phyloP scores from a whole-genome alignment of 2,888 invertebrate genomes.

The Ormyrus thymus region DNA sequence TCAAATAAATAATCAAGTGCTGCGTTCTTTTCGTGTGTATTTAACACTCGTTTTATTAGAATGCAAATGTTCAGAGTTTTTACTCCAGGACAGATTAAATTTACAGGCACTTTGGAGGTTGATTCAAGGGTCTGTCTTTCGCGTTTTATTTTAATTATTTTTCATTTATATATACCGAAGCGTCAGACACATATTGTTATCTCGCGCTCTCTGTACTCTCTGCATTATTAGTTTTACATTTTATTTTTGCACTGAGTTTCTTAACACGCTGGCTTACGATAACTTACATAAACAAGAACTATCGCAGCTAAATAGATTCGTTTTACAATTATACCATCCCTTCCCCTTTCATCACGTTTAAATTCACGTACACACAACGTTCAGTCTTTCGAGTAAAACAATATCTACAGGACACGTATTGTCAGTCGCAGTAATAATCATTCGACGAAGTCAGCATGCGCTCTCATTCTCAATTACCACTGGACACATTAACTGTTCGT shows the following conservation, averaged over 20 bases:
- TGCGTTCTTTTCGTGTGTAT: slow-evolving; percentile 14
- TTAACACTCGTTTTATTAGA: slow-evolving; percentile 32
- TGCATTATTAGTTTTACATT: slow-evolving; percentile 8
- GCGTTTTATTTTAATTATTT: slow-evolving; percentile 26
- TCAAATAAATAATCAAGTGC: slow-evolving; percentile 16
- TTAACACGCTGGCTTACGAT: slow-evolving; percentile 53
- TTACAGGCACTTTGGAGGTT: slow-evolving; percentile 67
- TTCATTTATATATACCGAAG: slow-evolving; percentile 32
- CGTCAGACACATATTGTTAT: slow-evolving; percentile 15
- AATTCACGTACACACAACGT: slow-evolving; percentile 62
- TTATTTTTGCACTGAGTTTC: slow-evolving; percentile 23
- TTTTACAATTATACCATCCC: slow-evolving; percentile 51
- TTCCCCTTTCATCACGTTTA: slow-evolving; percentile 38
- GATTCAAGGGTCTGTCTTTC: slow-evolving; percentile 65
- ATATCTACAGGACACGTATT: slow-evolving; percentile 67
- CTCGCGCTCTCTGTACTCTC: slow-evolving; percentile 3
- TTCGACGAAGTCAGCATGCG: slow-evolving; percentile 46
- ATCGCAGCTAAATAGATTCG: slow-evolving; percentile 53
- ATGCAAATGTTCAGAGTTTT: slow-evolving; percentile 49
- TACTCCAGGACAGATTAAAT: slow-evolving; percentile 69
- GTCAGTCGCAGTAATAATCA: slow-evolving; percentile 64
- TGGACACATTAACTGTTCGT: slow-evolving; percentile 49
- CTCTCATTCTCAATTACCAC: slow-evolving; percentile 51
- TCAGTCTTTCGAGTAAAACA: slow-evolving; percentile 71
- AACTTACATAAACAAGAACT: slow-evolving; percentile 57